Evolutionary conservation across 2,113 vertebrate species (phyloP), one percentile per base, ranked within the genome.

Genomic region (Microcebus ravelobensis): DNA sequence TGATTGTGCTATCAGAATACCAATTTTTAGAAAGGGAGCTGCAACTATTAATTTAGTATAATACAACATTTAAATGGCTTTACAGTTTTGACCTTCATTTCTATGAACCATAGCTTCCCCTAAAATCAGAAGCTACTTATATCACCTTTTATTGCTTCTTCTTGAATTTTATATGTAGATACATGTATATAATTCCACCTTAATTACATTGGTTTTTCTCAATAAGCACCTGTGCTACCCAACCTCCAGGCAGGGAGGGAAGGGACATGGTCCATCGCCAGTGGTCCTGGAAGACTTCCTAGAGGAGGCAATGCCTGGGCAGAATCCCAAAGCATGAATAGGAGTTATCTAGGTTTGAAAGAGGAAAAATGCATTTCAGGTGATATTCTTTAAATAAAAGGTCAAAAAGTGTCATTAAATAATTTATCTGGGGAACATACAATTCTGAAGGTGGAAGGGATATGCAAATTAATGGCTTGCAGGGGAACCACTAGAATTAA

Each of bases 1-100:
- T 87, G 80, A 90, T 45, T 68, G 76, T 87, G 73, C 85, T 84
- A 77, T 92, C 52, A 93, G 92, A 97, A 92, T 88, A 50, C 48
- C 80, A 42, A 68, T 74, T 87, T 95, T 96, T 68, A 82, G 83
- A 73, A 89, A 82, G 73, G 68, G 63, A 63, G 23, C 36, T 59
- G 31, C n/a, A 61, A n/a, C 57, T 83, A 67, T 88, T 90, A 81
- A 80, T 88, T 71, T 48, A 65, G 77, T 81, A 15, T 31, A 61
- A 80, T 70, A 63, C 73, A 92, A 92, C 31, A 42, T 77, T 67
- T 81, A 92, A 71, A 63, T 70, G 50, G 29, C 36, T 84, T 85
- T 76, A 63, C 77, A 21, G 18, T 76, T 95, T 87, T 57, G 63
- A 42, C 65, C 42, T 48, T 90, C 65, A 83, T 67, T 20, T 36